A percentile compares a stretch with the other conserved stretches of the same genome.
These are phyloP conservation scores for Helicorthomorpha holstii DNA, from an alignment of 1,140 invertebrate species.

Conservation along the genomic window DNA sequence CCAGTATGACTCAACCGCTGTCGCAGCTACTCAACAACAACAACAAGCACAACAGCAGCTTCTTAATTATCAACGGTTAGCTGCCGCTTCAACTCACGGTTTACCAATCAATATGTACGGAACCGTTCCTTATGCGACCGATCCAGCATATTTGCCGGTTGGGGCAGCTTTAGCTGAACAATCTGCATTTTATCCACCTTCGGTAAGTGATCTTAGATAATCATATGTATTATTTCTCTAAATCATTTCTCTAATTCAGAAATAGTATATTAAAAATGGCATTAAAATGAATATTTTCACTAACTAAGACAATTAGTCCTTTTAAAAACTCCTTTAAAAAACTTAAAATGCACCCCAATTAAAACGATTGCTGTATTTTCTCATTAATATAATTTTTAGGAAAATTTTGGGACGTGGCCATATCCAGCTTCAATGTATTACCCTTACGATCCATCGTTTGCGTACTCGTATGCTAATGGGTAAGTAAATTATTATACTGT, in stretches of 20 bases:
- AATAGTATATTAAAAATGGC: neutral
- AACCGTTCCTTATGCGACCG: slow-evolving; percentile 20
- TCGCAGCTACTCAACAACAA: too few relatives aligned
- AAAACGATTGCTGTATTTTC: slow-evolving; percentile 1
- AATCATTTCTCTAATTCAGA: too few relatives aligned
- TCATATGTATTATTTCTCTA: too few relatives aligned
- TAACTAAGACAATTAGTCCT: too few relatives aligned
- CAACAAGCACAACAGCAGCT: too few relatives aligned
- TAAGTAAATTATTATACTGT: too few relatives aligned
- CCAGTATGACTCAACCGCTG: slow-evolving; percentile 37
- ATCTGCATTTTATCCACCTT: slow-evolving; percentile 31
- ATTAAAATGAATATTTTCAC: neutral
- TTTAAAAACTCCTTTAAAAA: too few relatives aligned
- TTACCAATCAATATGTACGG: slow-evolving; percentile 57
- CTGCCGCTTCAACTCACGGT: slow-evolving; percentile 43
- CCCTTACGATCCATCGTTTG: slow-evolving; percentile 49
- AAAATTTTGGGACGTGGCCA: slow-evolving; percentile 56
- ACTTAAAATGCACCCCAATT: too few relatives aligned
- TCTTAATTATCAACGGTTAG: slow-evolving; percentile 55
- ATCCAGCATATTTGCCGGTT: slow-evolving; percentile 16
- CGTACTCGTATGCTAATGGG: slow-evolving; percentile 74
- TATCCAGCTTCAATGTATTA: slow-evolving; percentile 68
- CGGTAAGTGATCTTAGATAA: too few relatives aligned
- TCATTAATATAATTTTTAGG: slow-evolving; percentile 53
- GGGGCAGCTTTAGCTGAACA: slow-evolving; percentile 21